These are phyloP conservation scores for Pontoporia blainvillei DNA, from an alignment of 2,113 vertebrate species.

Conservation along the genomic window DNA sequence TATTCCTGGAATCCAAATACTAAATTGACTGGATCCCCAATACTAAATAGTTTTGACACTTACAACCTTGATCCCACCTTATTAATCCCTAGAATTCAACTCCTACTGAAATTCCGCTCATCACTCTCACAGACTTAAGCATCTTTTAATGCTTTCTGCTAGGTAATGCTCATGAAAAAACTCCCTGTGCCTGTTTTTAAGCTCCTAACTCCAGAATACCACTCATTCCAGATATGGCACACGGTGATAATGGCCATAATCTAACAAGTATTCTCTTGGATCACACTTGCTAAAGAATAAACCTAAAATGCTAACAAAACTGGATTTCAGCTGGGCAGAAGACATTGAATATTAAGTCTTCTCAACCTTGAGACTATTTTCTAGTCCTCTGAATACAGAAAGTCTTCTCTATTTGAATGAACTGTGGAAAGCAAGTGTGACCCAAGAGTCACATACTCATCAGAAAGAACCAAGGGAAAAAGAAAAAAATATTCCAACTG, in stretches of 20 bases:
- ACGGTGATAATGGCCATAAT: neutral
- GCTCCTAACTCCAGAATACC: neutral
- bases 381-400: constrained; percentile 15
- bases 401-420: constrained; percentile 11
- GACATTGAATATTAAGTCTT: neutral
- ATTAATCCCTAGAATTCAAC: neutral
- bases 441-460: neutral
- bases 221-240: neutral
- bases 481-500: neutral
- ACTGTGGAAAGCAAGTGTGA: constrained; percentile 20
- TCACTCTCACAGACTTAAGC: neutral
- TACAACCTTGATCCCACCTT: constrained; percentile 3
- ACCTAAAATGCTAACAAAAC: constrained; percentile 21
- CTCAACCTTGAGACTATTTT: constrained; percentile 22
- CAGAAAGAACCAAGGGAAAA: constrained; percentile 6
- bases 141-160: neutral
- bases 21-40: neutral
- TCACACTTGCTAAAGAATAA: constrained; percentile 18
- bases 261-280: neutral
- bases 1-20: neutral
- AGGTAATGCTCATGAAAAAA: neutral
- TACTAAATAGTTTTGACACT: neutral
- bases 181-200: neutral
- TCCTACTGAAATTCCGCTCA: neutral
- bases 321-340: neutral